A percentile compares a stretch with the other conserved stretches of the same genome.
These are phyloP conservation scores for Picus viridis DNA, from an alignment of 2,797 vertebrate genomes.

Conservation along the genomic window DNA sequence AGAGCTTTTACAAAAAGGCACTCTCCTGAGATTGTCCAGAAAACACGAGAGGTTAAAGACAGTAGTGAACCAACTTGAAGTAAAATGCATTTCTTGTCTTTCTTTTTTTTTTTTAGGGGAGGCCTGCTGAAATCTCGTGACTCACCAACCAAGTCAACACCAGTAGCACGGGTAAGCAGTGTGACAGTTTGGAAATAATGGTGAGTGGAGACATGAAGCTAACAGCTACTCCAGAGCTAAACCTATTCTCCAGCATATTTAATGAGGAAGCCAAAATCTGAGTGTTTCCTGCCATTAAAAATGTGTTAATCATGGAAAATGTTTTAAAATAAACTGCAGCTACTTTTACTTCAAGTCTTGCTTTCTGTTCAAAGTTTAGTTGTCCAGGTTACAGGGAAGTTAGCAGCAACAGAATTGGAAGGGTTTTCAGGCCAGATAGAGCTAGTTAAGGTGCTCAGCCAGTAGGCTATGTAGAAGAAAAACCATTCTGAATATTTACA, in stretches of 20 bases:
- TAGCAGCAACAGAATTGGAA: slow-evolving; percentile 31
- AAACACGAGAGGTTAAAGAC: slow-evolving; percentile 61
- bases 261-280: slow-evolving; percentile 48
- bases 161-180: not conserved
- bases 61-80: slow-evolving; percentile 44
- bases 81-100: slow-evolving; percentile 12
- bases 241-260: not conserved
- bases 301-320: slow-evolving; percentile 57
- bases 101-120: not conserved
- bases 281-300: slow-evolving; percentile 49
- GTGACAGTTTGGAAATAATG: slow-evolving; percentile 27
- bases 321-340: slow-evolving; percentile 42
- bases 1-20: slow-evolving; percentile 65
- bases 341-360: slow-evolving; percentile 31
- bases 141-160: not conserved
- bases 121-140: slow-evolving; percentile 5
- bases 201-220: slow-evolving; percentile 10
- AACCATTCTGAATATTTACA: not conserved
- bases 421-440: not conserved
- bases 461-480: not conserved
- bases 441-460: not conserved
- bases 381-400: slow-evolving; percentile 49
- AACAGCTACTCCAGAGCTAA: not conserved
- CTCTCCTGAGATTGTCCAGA: slow-evolving; percentile 71
- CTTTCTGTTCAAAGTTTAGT: slow-evolving; percentile 24